Evolutionary conservation across 2,888 invertebrate species (phyloP).

Genomic region (Nemurella pictetii): DNA sequence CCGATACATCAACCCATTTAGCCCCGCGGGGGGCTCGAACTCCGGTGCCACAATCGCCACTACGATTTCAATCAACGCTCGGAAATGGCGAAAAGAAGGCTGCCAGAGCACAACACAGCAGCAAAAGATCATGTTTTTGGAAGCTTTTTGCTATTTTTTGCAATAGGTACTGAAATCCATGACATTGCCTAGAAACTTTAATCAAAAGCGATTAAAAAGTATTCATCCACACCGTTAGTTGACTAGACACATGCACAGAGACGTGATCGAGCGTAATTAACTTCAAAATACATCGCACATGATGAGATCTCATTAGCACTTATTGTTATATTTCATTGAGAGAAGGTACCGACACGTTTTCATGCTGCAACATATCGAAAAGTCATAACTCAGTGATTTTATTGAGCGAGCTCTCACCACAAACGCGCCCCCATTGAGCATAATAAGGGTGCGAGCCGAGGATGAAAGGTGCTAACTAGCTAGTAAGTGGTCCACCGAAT

Average conservation of each 20-base stretch:
- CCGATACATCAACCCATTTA: conserved; percentile 14
- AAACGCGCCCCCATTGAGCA: not conserved
- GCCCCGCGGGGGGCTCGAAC: not conserved
- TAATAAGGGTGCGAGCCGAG: not conserved
- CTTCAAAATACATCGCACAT: not conserved
- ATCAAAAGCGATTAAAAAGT: not conserved
- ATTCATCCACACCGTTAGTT: not conserved
- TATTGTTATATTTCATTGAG: not conserved
- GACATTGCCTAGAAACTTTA: not conserved
- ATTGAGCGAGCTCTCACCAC: not conserved
- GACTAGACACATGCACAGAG: not conserved
- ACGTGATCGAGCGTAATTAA: not conserved
- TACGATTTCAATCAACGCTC: not conserved
- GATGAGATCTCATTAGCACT: not conserved
- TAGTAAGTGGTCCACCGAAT: not conserved
- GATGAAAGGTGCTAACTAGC: not conserved
- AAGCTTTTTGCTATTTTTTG: not conserved
- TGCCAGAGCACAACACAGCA: not conserved
- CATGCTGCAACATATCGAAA: not conserved
- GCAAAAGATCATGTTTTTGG: not conserved
- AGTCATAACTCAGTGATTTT: not conserved
- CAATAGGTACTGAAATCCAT: too few species aligned
- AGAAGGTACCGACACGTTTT: not conserved
- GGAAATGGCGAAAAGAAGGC: not conserved
- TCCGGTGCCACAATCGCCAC: not conserved